A percentile compares a stretch with the other conserved stretches of the same genome.
These are phyloP conservation scores for Bombyx mandarina DNA, from an alignment of 1,140 invertebrate species.

Conservation along the genomic window DNA sequence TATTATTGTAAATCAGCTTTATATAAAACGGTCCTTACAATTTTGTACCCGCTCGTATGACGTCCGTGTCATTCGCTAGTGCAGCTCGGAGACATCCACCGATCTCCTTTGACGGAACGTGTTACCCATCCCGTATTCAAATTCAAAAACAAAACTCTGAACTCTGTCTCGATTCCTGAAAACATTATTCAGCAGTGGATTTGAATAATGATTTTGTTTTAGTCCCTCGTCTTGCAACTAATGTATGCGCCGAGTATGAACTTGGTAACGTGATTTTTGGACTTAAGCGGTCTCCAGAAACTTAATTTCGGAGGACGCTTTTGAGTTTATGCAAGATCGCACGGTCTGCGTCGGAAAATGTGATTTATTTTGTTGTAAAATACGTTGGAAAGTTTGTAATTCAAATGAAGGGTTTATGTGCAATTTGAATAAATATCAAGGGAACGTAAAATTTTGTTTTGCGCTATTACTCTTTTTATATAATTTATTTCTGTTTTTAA, in stretches of 20 bases:
- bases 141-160: constrained; percentile 66
- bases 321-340: not conserved
- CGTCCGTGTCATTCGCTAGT: constrained; percentile 29
- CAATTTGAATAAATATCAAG: not conserved
- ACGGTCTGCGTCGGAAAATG: no score
- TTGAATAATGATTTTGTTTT: constrained; percentile 70
- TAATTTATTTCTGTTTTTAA: no score
- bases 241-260: constrained; percentile 63
- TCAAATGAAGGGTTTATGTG: not conserved
- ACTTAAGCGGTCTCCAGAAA: constrained; percentile 57
- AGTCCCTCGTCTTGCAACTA: constrained; percentile 51
- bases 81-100: constrained; percentile 27
- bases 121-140: constrained; percentile 65
- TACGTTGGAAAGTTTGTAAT: no score
- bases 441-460: not conserved
- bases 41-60: not conserved
- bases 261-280: constrained; percentile 63
- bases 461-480: no score
- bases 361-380: no score
- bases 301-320: constrained; percentile 33
- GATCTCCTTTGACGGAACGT: constrained; percentile 69
- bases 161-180: constrained; percentile 62
- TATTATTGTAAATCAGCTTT: no score
- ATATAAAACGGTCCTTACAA: no score
- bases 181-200: constrained; percentile 64